Conservation (phyloP, 2,113 vertebrate species). For the Poicephalus gulielmi region DNA sequence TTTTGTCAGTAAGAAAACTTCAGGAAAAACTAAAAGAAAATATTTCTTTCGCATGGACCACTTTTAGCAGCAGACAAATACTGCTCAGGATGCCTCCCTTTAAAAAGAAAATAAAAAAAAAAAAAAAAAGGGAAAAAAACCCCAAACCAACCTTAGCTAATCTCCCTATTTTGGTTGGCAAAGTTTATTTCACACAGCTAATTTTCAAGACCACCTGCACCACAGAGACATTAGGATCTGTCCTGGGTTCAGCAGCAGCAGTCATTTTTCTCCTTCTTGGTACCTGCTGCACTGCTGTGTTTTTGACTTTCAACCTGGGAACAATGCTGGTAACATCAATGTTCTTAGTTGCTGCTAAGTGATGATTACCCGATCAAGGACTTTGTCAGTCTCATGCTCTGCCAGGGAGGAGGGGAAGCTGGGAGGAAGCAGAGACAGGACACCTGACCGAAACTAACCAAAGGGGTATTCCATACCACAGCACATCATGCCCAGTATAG, state of each 20-base stretch:
- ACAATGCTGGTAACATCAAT: not conserved
- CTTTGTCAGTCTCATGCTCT: not conserved
- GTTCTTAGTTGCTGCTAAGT: not conserved
- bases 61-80: not conserved
- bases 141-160: not conserved
- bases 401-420: not conserved
- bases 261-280: not conserved
- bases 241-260: not conserved
- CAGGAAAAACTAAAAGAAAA: not conserved
- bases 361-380: not conserved
- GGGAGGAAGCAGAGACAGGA: not conserved
- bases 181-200: not conserved
- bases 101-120: not conserved
- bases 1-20: not conserved
- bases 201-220: not conserved
- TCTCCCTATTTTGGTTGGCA: not conserved
- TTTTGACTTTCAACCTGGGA: not conserved
- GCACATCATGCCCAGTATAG: not conserved
- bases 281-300: not conserved
- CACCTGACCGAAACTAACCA: not conserved
- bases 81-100: not conserved
- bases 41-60: accelerated
- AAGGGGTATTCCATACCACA: not conserved
- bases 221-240: not conserved
- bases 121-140: no score